Evolutionary conservation across 2,888 invertebrate genomes (phyloP), one percentile per base, ranked within the genome.

Genomic region (Ophioninae sp.): DNA sequence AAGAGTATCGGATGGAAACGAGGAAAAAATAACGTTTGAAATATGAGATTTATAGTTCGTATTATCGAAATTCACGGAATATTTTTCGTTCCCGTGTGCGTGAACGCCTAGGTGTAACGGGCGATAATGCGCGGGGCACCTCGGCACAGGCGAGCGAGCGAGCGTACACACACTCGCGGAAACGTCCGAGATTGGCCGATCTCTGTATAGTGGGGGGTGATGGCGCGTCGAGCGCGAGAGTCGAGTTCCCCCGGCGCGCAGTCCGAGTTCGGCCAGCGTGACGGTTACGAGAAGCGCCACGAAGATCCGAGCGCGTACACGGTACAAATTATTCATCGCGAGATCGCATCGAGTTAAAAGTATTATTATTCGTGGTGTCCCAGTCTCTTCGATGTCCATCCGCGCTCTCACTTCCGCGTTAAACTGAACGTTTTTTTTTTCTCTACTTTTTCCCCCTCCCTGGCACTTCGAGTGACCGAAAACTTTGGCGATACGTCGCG

Each of bases 251-350:
- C 88, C 90, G 89, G 89, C 88, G 89, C 88, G 89, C 92, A 93
- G 93, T 93, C 88, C 84, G 90, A 91, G 90, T 90, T 91, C 92
- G 92, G 91, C 91, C 90, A 90, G 90, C 91, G 92, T 89, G 87
- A 89, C 90, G 30, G 90, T 86, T 84, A 89, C 86, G 88, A 91
- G 10, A 0, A 90, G 90, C 89, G 82, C 80, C 77, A 67, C 79
- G 30, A 3, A 30, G 30, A 22, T 0, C 68, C 6, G n/a, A 67
- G 65, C 59, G 63, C 20, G 41, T 61, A 61, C n/a, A 23, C 44
- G 59, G 58, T 22, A 51, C 20, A 58, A 72, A 59, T 39, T 20
- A 20, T 8, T 59, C 56, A 39, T 13, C 20, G 61, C 17, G 51
- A 71, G 37, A 39, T 59, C 41, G 39, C 59, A 13, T n/a, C 39